Percentiles rank a stretch among this genome's conserved stretches.
Conservation (phyloP, 2,113 vertebrate species). For the Calonectris borealis region DNA sequence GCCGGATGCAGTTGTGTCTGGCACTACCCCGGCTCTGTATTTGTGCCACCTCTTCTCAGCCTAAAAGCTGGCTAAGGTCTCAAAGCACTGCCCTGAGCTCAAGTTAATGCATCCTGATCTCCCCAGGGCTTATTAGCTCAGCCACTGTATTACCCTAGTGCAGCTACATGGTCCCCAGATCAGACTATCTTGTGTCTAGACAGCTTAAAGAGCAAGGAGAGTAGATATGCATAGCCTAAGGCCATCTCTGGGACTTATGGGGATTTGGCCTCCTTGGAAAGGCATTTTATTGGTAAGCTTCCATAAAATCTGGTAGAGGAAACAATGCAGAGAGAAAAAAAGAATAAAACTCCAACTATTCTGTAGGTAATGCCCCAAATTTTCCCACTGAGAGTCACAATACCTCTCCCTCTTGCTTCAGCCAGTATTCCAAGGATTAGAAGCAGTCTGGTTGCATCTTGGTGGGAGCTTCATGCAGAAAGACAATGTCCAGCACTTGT, state of each 20-base stretch:
- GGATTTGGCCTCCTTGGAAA: neutral
- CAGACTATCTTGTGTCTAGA: neutral
- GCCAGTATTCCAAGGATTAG: neutral
- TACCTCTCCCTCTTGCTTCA: constrained; percentile 38
- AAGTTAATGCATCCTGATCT: neutral
- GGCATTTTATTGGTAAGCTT: neutral
- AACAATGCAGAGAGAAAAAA: neutral
- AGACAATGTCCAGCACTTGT: constrained; percentile 44
- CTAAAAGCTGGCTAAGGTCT: neutral
- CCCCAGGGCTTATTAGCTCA: neutral
- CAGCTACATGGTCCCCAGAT: neutral
- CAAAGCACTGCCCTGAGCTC: neutral
- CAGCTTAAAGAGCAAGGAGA: neutral
- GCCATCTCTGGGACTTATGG: neutral
- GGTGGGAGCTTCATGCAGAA: neutral
- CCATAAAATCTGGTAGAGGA: neutral
- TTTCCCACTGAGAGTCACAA: neutral
- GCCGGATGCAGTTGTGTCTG: neutral
- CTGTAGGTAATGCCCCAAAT: neutral
- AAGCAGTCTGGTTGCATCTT: constrained; percentile 15
- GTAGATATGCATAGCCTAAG: neutral
- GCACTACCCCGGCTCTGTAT: neutral
- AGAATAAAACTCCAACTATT: neutral
- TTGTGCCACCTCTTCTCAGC: neutral
- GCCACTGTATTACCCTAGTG: neutral